Conservation (phyloP, 2,888 invertebrate genomes). For the Schizotus pectinicornis region DNA sequence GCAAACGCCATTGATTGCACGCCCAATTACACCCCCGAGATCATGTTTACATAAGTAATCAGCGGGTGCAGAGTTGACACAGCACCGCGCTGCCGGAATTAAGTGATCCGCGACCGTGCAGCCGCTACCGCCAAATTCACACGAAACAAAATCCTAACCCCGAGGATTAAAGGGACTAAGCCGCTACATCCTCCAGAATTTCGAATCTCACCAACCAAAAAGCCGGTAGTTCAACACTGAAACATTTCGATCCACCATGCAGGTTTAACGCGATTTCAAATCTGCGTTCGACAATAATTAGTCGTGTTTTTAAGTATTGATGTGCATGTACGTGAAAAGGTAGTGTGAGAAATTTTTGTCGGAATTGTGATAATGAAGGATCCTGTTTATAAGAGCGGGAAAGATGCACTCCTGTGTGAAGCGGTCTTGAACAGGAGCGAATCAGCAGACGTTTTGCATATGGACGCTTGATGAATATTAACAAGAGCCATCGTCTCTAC, state of each 20-base stretch:
- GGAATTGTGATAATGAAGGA: not conserved
- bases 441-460: constrained; percentile 60
- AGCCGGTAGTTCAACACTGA: not conserved
- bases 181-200: not conserved
- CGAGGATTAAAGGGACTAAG: not conserved
- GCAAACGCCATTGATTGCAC: constrained; percentile 60
- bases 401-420: constrained; percentile 46
- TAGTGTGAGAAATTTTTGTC: not conserved
- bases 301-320: not conserved
- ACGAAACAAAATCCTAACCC: constrained; percentile 25
- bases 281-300: not conserved
- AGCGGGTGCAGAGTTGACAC: constrained; percentile 56
- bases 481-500: constrained; percentile 43
- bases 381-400: not conserved
- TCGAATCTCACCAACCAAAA: not conserved
- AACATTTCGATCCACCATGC: not conserved
- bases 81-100: constrained; percentile 57
- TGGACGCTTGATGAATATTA: constrained; percentile 58
- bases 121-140: constrained; percentile 33
- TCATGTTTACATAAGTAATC: constrained; percentile 61
- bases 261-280: not conserved
- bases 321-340: not conserved
- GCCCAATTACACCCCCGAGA: constrained; percentile 60
- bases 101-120: constrained; percentile 52
- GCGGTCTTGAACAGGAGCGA: constrained; percentile 52